Base-by-base conservation (phyloP, 2,797 vertebrate species). In the Parauchenoglanis ngamensis region DNA sequence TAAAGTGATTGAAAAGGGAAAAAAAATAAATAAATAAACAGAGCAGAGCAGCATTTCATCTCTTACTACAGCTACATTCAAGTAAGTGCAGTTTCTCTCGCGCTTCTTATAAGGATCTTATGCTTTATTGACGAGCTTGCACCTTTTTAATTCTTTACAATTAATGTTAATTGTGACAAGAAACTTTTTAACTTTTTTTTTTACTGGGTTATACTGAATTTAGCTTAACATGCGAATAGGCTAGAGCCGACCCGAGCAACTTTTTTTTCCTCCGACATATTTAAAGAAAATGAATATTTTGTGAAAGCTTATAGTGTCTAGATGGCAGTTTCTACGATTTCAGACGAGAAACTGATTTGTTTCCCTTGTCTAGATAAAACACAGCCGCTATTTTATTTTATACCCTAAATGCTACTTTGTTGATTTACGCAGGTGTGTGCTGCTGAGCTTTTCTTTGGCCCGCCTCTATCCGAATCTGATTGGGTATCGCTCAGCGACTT, bases 351-450 rank as follows among this genome's bases (percentile, higher is more conserved):
- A 23, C 1, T 4, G 5, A 21, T 3, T 4, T 56, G 25, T 5
- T 11, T 23, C 1, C 10, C 72, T 13, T 46, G 35, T 52, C 8
- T 21, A 52, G 31, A 23, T 80, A 13, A 80, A 54, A 52, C 44
- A 12, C 31, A 35, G 17, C 40, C 28, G 46, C 13, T 68, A 54
- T 86, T 67, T 63, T 17, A 46, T 85, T 25, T 10, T 2, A 70
- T 17, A 35, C 19, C 82, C 11, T 10, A 17, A 73, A 57, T 44
- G 12, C 70, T 61, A 31, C n/a, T 81, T 86, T 88, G 75, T 80
- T 89, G 82, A 90, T 88, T 87, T 90, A 80, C 65, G 84, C 87
- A 90, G 89, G 89, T 90, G 86, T 83, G 46, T 79, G 12, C 49
- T 15, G 40, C 49, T 35, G 59, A 79, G 86, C 77, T 67, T 25